Base-by-base conservation (phyloP, 2,113 vertebrate species). In the Gadus macrocephalus region DNA sequence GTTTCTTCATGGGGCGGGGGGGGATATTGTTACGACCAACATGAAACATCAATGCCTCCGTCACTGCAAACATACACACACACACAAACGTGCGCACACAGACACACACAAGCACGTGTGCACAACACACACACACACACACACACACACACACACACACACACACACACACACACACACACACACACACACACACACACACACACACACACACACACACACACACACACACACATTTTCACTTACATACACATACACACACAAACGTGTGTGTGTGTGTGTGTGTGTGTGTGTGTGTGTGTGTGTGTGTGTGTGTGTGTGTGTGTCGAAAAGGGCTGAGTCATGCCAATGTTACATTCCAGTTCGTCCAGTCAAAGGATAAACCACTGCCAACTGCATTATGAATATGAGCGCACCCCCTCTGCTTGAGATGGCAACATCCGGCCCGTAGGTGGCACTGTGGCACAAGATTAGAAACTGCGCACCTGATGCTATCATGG, bases 391-490 rank as follows among this genome's bases (percentile, higher is more conserved):
- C 5, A 49, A 49, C 42, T 9, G 2, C 42, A 49, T 49, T 49
- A 2, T 27, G 61, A 62, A 3, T 28, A 28, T 27, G 61, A 49
- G 42, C 15, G 22, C 11, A 62, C 61, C 25, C 31, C 19, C 55
- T 28, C 62, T 15, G 25, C 4, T 59, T 16, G 56, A 15, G 5
- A 27, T 71, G 16, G 38, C 66, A 6, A 0, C 8, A 3, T 42
- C 0, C 16, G 64, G 28, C 68, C 91, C 85, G 71, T 66, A 89
- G 91, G 77, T 86, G 91, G 86, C 91, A 88, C 86, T 92, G 88
- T 91, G 88, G 76, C 67, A 78, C 78, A 85, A 86, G 70, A 67
- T 67, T 67, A 75, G 73, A 66, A 62, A 11, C 5, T 20, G 15
- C 22, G 28, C 9, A 19, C 15, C 56, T 59, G 15, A 19, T 12